Conservation (phyloP, 2,888 invertebrate species). For the Leptopterna dolabrata region DNA sequence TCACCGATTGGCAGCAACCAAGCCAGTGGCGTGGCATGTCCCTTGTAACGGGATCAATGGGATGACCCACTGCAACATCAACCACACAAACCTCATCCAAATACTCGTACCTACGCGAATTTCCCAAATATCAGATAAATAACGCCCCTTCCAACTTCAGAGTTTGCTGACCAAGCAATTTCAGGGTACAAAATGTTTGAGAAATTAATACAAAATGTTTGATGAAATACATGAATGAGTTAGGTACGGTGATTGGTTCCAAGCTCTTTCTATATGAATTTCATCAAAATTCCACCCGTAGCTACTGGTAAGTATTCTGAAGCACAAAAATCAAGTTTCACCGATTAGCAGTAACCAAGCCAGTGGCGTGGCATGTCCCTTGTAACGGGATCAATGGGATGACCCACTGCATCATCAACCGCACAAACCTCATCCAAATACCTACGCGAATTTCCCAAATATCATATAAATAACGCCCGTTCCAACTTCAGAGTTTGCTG, state of each 20-base stretch:
- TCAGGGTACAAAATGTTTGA: not conserved
- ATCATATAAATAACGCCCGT: no score
- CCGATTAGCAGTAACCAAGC: no score
- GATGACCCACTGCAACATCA: not conserved
- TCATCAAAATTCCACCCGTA: no score
- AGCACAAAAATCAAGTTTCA: no score
- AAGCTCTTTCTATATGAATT: no score
- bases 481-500: no score
- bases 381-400: not conserved
- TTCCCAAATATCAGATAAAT: no score
- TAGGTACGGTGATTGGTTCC: no score
- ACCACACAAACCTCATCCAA: not conserved
- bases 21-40: not conserved
- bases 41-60: not conserved
- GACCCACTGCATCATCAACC: not conserved
- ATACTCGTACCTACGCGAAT: not conserved
- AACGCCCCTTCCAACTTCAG: no score
- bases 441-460: not conserved
- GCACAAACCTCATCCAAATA: not conserved
- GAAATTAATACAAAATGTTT: not conserved
- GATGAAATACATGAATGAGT: not conserved
- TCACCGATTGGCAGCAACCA: no score
- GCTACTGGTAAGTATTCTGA: no score
- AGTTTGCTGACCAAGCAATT: no score
- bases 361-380: not conserved